phyloP scores from a whole-genome alignment of 1,140 invertebrate genomes.

The Heliconius congener region DNA sequence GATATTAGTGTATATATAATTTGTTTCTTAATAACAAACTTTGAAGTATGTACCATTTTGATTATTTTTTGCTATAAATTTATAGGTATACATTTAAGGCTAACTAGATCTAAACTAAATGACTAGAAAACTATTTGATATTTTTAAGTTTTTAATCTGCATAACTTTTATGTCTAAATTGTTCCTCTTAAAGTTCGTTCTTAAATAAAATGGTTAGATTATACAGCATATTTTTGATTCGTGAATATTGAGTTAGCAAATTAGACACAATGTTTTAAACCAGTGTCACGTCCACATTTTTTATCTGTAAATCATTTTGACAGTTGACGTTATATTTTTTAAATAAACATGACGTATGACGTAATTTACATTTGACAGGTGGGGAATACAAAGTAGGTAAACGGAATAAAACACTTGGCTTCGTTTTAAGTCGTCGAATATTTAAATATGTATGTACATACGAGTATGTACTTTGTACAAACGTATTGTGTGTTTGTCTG shows the following conservation, averaged over 20 bases:
- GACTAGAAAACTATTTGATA: too few relatives aligned
- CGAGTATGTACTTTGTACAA: not conserved
- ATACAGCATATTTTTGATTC: too few relatives aligned
- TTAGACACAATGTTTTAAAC: not conserved
- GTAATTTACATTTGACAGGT: not conserved
- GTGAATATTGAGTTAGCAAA: not conserved
- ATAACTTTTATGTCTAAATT: too few relatives aligned
- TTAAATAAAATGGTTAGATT: too few relatives aligned
- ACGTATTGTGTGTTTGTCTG: not conserved
- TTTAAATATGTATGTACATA: not conserved
- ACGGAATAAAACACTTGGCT: not conserved
- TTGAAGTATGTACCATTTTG: too few relatives aligned
- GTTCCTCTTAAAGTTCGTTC: too few relatives aligned
- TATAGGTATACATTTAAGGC: too few relatives aligned
- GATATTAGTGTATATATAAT: too few relatives aligned
- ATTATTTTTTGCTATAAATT: too few relatives aligned
- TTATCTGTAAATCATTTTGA: constrained; percentile 13
- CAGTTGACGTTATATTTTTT: constrained; percentile 12
- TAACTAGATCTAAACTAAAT: too few relatives aligned
- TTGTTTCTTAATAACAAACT: too few relatives aligned
- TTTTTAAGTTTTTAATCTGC: too few relatives aligned
- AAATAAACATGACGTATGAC: constrained; percentile 11
- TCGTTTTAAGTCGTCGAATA: not conserved
- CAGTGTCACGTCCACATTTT: constrained; percentile 1
- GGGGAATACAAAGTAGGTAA: constrained; percentile 7